These are phyloP conservation scores for Eurypyga helias DNA, from an alignment of 2,113 vertebrate species.

Conservation along the genomic window DNA sequence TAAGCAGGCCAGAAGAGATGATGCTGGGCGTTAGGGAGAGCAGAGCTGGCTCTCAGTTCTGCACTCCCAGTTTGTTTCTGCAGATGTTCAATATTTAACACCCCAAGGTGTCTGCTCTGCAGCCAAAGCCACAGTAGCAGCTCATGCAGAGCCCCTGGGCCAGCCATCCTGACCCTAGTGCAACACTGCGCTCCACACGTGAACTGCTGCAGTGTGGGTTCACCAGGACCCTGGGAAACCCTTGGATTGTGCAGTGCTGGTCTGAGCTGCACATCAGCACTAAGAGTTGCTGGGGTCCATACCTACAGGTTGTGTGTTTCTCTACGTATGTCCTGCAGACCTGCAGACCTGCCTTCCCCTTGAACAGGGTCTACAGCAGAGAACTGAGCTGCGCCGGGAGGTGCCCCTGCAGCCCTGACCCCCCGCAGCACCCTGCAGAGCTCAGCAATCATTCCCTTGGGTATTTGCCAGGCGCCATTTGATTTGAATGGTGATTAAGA, in stretches of 20 bases:
- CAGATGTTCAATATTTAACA: fast-evolving
- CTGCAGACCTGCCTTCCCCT: fast-evolving
- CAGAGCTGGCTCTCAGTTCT: neutral
- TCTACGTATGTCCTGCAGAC: too few species aligned
- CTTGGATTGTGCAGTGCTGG: fast-evolving
- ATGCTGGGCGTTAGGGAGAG: neutral
- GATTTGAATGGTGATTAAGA: neutral
- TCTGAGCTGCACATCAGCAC: too few species aligned
- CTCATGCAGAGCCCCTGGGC: neutral
- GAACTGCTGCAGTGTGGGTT: neutral
- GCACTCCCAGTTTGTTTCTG: fast-evolving
- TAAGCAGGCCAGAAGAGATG: neutral
- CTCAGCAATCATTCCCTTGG: fast-evolving
- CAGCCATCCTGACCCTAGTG: fast-evolving
- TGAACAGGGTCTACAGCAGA: neutral
- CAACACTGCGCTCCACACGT: neutral
- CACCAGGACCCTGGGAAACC: neutral
- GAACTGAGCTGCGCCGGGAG: fast-evolving
- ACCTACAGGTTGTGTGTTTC: neutral
- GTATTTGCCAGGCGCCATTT: neutral
- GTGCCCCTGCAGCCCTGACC: too few species aligned
- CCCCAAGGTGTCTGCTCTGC: neutral
- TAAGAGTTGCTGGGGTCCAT: neutral
- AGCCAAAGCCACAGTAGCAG: neutral
- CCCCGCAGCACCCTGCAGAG: neutral